phyloP scores from a whole-genome alignment of 2,888 invertebrate genomes.

The Bimastos eiseni region DNA sequence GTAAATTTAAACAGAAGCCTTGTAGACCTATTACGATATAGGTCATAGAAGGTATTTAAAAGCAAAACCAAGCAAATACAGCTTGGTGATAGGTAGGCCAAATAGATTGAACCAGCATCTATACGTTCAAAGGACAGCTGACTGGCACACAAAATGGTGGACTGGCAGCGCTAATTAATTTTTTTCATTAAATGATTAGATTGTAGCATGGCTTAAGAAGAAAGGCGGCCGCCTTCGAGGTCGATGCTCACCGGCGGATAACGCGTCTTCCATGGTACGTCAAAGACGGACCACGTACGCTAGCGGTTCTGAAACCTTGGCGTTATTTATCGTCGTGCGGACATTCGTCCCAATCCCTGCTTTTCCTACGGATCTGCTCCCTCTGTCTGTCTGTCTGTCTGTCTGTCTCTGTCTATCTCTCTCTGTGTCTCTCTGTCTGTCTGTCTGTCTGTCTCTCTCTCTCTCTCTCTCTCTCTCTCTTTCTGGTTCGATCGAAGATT shows the following conservation, averaged over 20 bases:
- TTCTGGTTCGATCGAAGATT: constrained; percentile 7
- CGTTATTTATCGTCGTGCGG: not conserved
- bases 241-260: not conserved
- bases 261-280: not conserved
- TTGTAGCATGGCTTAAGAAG: not conserved
- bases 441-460: too few relatives aligned
- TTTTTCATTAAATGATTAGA: not conserved
- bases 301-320: not conserved
- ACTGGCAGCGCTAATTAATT: not conserved
- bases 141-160: too few relatives aligned
- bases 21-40: too few relatives aligned
- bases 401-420: too few relatives aligned
- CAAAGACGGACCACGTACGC: not conserved
- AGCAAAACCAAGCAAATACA: too few relatives aligned
- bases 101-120: not conserved
- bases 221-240: not conserved
- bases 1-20: too few relatives aligned
- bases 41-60: too few relatives aligned
- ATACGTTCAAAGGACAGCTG: not conserved
- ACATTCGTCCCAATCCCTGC: constrained; percentile 16
- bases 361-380: not conserved
- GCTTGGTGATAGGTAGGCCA: too few relatives aligned
- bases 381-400: too few relatives aligned
- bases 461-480: too few relatives aligned
- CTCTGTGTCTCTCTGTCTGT: too few relatives aligned